Evolutionary conservation across 1,140 invertebrate species (phyloP).

Genomic region (Bombus cullumanus): DNA sequence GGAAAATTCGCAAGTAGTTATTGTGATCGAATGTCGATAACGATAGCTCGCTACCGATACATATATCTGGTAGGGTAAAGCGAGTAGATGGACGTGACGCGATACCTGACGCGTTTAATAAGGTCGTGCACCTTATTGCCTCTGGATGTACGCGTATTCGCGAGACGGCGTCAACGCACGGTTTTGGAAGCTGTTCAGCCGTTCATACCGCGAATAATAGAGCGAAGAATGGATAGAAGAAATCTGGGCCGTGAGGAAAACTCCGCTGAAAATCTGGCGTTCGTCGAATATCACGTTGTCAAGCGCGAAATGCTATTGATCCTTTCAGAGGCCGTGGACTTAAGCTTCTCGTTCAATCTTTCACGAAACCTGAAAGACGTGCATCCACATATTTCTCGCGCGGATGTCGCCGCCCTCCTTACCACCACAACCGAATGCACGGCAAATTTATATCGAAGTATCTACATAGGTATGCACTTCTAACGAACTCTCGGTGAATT

Average conservation of each 20-base stretch:
- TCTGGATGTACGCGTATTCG: constrained; percentile 2
- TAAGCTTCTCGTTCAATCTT: constrained; percentile 8
- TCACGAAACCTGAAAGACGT: neutral
- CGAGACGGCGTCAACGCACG: constrained; percentile 14
- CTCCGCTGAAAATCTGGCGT: neutral
- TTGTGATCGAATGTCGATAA: constrained; percentile 49
- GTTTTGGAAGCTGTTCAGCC: neutral
- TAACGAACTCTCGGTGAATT: neutral
- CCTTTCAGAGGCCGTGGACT: neutral
- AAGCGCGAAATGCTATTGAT: constrained; percentile 24
- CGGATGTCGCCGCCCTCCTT: neutral
- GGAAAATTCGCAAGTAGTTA: neutral
- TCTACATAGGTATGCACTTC: too few relatives aligned
- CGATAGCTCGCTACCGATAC: constrained; percentile 40
- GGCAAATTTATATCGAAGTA: neutral
- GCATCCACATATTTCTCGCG: neutral
- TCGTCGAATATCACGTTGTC: constrained; percentile 3
- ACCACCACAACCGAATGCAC: neutral
- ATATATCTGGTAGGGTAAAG: constrained; percentile 14
- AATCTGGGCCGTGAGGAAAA: neutral
- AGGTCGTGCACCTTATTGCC: constrained; percentile 49
- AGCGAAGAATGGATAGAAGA: neutral
- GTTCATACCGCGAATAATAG: constrained; percentile 13
- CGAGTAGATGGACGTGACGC: neutral
- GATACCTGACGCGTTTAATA: constrained; percentile 52